Evolutionary conservation across 35 echinoderm and acorn worm genomes (phyloP).

Genomic region (Patiria miniata): DNA sequence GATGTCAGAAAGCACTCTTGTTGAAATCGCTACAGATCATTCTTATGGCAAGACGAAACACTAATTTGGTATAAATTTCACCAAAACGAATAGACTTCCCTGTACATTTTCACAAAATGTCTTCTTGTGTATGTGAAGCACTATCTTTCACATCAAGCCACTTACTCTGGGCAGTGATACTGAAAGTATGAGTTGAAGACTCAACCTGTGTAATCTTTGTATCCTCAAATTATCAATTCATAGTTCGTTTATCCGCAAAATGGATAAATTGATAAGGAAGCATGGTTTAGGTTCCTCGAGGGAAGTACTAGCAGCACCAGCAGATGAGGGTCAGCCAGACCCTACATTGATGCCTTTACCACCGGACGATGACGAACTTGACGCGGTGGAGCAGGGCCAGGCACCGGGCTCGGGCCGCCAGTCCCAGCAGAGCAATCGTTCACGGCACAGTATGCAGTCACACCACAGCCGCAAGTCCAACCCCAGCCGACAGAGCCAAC

Average conservation of each 20-base stretch:
- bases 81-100: not conserved
- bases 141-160: not conserved
- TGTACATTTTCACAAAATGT: not conserved
- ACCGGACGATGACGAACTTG: not conserved
- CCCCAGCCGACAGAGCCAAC: not conserved
- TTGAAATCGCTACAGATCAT: no score
- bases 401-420: not conserved
- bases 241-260: not conserved
- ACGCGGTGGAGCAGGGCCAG: not conserved
- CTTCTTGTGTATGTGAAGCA: not conserved
- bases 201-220: not conserved
- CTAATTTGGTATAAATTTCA: no score
- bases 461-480: not conserved
- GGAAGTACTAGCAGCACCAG: not conserved
- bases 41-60: no score
- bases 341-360: not conserved
- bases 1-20: no score
- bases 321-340: not conserved
- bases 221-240: not conserved
- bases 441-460: not conserved
- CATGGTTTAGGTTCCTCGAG: not conserved
- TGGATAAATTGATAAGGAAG: slow-evolving; percentile 4
- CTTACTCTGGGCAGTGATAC: not conserved
- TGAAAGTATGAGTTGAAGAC: no score
- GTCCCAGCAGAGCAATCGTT: slow-evolving; percentile 8